A percentile compares a stretch with the other conserved stretches of the same genome.
Evolutionary conservation across 2,888 invertebrate species (phyloP).

Genomic region (Drosophila affinis): DNA sequence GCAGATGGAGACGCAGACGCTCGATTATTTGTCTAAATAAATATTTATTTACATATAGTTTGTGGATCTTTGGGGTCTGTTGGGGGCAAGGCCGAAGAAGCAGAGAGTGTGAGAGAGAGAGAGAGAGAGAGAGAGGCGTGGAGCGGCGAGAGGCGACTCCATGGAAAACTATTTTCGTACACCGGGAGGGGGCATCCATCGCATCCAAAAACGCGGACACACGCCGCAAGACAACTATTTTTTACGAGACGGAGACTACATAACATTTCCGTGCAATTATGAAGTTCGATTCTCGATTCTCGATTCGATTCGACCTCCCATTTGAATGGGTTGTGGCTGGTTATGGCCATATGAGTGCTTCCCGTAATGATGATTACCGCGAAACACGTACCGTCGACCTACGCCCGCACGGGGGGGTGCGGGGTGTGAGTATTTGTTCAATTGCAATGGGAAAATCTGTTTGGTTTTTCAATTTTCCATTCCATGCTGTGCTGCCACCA

Average conservation of each 20-base stretch:
- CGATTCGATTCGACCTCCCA: neutral
- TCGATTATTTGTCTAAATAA: constrained; percentile 70
- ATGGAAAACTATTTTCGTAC: constrained; percentile 46
- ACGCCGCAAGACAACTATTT: constrained; percentile 41
- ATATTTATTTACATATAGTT: constrained; percentile 65
- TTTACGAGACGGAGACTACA: constrained; percentile 23
- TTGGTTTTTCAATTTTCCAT: constrained; percentile 33
- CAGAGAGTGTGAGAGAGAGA: constrained; percentile 19
- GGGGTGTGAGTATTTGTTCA: constrained; percentile 1
- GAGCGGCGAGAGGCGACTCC: constrained; percentile 26
- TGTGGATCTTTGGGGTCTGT: constrained; percentile 1
- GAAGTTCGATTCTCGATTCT: constrained; percentile 48
- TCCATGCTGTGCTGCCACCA: constrained; percentile 33
- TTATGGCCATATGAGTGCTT: neutral
- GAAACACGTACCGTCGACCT: neutral
- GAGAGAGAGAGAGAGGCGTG: neutral
- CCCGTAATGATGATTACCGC: constrained; percentile 32
- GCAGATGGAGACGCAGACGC: constrained; percentile 25
- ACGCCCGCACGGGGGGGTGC: neutral
- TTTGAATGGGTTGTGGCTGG: neutral
- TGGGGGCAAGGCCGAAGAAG: constrained; percentile 57
- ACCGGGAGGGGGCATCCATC: constrained; percentile 45
- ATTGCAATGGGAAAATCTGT: constrained; percentile 28
- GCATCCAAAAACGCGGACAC: constrained; percentile 31
- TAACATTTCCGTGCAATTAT: constrained; percentile 60